A percentile compares a stretch with the other conserved stretches of the same genome.
Conservation (phyloP, 1,140 invertebrate genomes). For the Papilio aristodemus region DNA sequence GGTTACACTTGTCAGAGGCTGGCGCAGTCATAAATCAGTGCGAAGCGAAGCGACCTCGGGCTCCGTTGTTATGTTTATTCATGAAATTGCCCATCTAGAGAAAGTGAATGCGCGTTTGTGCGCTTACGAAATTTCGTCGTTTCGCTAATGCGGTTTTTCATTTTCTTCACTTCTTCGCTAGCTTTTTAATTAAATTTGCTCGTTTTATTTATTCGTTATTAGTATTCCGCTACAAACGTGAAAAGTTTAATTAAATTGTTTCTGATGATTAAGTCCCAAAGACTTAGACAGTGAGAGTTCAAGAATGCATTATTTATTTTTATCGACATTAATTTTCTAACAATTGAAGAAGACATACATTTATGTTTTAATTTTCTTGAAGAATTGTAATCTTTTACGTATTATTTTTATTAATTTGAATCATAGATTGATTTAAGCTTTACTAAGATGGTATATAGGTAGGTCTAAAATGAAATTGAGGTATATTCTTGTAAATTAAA, state of each 20-base stretch:
- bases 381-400: no score
- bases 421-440: no score
- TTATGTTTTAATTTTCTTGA: no score
- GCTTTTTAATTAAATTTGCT: slow-evolving; percentile 30
- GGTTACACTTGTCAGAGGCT: slow-evolving; percentile 31
- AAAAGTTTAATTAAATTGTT: slow-evolving; percentile 4
- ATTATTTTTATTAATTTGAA: no score
- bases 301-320: no score
- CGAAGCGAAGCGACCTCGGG: slow-evolving; percentile 48
- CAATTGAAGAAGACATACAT: no score
- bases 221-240: not conserved
- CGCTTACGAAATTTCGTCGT: slow-evolving; percentile 31
- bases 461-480: no score
- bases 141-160: slow-evolving; percentile 31
- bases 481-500: no score
- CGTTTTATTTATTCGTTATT: slow-evolving; percentile 25
- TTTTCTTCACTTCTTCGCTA: slow-evolving; percentile 9
- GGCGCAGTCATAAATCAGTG: slow-evolving; percentile 62
- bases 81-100: slow-evolving; percentile 68
- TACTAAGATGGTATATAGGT: no score
- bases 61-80: slow-evolving; percentile 71
- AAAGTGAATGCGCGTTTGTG: slow-evolving; percentile 68
- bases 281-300: not conserved
- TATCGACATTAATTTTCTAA: no score
- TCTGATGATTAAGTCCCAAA: not conserved